phyloP scores from a whole-genome alignment of 2,113 vertebrate species.

The Syngnathoides biaculeatus region DNA sequence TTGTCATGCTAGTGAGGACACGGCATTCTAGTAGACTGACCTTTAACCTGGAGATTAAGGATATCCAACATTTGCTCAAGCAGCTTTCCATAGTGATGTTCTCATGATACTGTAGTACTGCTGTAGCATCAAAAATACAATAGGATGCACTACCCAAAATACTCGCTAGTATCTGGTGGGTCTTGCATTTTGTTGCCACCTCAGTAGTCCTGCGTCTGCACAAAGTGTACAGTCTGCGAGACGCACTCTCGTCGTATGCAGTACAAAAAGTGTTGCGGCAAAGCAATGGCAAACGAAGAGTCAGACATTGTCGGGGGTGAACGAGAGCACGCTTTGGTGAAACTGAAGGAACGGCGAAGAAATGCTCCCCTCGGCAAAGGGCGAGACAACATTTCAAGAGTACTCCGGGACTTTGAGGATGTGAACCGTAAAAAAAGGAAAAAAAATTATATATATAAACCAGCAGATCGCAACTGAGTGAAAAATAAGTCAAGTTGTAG shows the following conservation, averaged over 20 bases:
- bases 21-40: too few relatives aligned
- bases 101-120: not conserved
- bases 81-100: not conserved
- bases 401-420: slow-evolving; percentile 48
- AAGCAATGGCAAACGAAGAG: slow-evolving; percentile 12
- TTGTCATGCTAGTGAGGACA: too few relatives aligned
- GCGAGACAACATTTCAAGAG: slow-evolving; percentile 22
- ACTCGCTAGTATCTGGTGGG: not conserved
- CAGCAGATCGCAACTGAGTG: slow-evolving; percentile 51
- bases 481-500: slow-evolving; percentile 56
- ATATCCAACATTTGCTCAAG: not conserved
- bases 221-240: slow-evolving; percentile 9
- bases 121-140: not conserved
- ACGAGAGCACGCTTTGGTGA: slow-evolving; percentile 51
- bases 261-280: slow-evolving; percentile 21
- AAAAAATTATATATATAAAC: slow-evolving; percentile 15
- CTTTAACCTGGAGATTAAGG: too few relatives aligned
- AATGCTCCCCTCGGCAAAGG: not conserved
- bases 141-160: not conserved
- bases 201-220: slow-evolving; percentile 9
- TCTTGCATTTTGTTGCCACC: too few relatives aligned
- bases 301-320: slow-evolving; percentile 26
- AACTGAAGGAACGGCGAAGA: slow-evolving; percentile 20
- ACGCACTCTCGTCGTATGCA: slow-evolving; percentile 21
- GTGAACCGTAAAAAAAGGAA: slow-evolving; percentile 30